These are phyloP conservation scores for Puntigrus tetrazona DNA, from an alignment of 2,113 vertebrate species.

Conservation along the genomic window DNA sequence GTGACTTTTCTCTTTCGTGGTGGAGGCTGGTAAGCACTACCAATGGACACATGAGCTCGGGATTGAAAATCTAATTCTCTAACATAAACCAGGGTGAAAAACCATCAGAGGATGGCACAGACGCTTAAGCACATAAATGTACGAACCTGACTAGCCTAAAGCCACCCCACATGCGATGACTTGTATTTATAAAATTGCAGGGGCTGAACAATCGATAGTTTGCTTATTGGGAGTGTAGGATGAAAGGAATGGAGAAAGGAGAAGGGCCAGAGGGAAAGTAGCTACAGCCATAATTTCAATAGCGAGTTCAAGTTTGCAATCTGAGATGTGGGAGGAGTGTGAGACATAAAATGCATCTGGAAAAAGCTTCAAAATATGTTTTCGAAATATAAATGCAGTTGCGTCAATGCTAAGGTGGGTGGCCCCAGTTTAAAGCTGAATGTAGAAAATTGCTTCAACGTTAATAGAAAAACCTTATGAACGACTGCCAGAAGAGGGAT, in stretches of 20 bases:
- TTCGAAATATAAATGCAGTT: not conserved
- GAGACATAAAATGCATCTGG: constrained; percentile 6
- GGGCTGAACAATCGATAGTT: constrained; percentile 27
- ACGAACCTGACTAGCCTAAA: not conserved
- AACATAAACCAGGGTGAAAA: not conserved
- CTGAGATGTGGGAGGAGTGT: constrained; percentile 23
- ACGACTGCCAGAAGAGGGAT: not conserved
- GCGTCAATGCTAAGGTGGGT: not conserved
- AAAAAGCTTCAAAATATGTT: constrained; percentile 11
- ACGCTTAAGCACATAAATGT: not conserved
- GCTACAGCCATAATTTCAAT: constrained; percentile 24
- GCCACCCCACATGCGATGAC: constrained; percentile 7
- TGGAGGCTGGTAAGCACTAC: not conserved
- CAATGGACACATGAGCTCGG: not conserved
- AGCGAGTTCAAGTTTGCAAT: constrained; percentile 13
- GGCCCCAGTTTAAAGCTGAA: not conserved
- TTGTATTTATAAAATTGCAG: constrained; percentile 25
- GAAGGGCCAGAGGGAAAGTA: constrained; percentile 21
- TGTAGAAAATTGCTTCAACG: not conserved
- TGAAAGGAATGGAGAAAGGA: constrained; percentile 2
- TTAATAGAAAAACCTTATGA: not conserved
- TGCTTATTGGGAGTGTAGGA: constrained; percentile 36
- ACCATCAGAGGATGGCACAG: not conserved
- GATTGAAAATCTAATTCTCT: not conserved
- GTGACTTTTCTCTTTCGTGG: not conserved